Base-by-base conservation (phyloP, 2,113 vertebrate species). In the Datnioides undecimradiatus region DNA sequence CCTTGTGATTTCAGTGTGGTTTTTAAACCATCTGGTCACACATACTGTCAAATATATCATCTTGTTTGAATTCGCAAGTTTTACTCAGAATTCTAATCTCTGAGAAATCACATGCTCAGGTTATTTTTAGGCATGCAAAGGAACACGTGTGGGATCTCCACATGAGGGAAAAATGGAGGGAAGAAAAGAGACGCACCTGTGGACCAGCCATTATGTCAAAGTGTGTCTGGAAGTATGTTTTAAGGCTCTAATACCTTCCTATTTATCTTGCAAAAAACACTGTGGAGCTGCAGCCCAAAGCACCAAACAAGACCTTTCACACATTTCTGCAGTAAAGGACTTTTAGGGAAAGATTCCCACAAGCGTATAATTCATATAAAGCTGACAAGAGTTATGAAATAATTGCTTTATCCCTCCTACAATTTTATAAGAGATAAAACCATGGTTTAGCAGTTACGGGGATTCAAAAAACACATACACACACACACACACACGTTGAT, bases 11-110 rank as follows among this genome's bases (percentile, higher is more conserved):
- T 25, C 29, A 25, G 23, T 2, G 51, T 14, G 31, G 41, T 21
- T 59, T 71, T 54, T 58, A 65, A 65, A 52, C 79, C 64, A 81
- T 75, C 79, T 75, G 78, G 70, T 59, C 52, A 52, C 52, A 73
- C 69, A 66, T 33, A 21, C 33, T 59, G 27, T 57, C 66, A 27
- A 49, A 59, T 66, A 58, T 41, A 59, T 58, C 33, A 31, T 19
- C 16, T 0, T 10, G n/a, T 52, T 46, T 45, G 38, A 19, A 79
- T 46, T 19, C 38, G 25, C 3, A 55, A 16, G 34, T 67, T 57
- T 46, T 16, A 16, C 36, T 48, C 51, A 12, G 29, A 52, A 36
- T 66, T 13, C 21, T 48, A 49, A 29, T 46, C 21, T 21, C 4
- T 14, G 12, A n/a, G 52, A 31, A 49, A 48, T 12, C 11, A 21